Conservation (phyloP, 2,888 invertebrate genomes). For the Cephus rjabovi region DNA sequence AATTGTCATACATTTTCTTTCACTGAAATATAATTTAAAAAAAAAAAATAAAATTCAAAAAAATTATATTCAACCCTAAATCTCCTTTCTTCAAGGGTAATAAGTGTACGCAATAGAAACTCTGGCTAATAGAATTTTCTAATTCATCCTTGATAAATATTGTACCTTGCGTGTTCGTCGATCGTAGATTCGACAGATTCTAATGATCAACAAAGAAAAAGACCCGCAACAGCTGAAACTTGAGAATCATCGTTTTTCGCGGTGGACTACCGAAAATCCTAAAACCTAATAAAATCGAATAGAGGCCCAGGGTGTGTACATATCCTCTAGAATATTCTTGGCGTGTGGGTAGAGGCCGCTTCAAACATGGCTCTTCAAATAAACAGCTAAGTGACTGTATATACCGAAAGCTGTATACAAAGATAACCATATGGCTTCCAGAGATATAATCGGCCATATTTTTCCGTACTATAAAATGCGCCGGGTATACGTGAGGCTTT, state of each 20-base stretch:
- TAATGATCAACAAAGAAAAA: not conserved
- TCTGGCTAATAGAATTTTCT: not conserved
- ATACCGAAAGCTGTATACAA: slow-evolving; percentile 55
- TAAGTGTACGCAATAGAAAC: not conserved
- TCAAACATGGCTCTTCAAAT: slow-evolving; percentile 59
- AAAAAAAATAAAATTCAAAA: not conserved
- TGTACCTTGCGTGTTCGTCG: not conserved
- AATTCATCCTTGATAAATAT: not conserved
- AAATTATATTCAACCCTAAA: not conserved
- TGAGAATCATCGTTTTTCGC: slow-evolving; percentile 2
- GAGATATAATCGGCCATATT: slow-evolving; percentile 44
- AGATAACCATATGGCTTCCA: slow-evolving; percentile 63
- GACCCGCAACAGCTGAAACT: not conserved
- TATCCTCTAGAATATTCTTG: slow-evolving; percentile 56
- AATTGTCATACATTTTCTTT: no score
- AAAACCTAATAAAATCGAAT: slow-evolving; percentile 66
- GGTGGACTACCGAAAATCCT: slow-evolving; percentile 43
- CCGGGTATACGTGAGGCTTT: slow-evolving; percentile 4
- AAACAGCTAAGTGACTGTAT: slow-evolving; percentile 61
- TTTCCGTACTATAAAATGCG: slow-evolving; percentile 22
- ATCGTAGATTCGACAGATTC: not conserved
- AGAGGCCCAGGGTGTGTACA: slow-evolving; percentile 55
- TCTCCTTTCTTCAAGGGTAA: not conserved
- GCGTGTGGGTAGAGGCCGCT: slow-evolving; percentile 53
- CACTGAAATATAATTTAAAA: not conserved